Evolutionary conservation across 2,888 invertebrate species (phyloP), one percentile per base, ranked within the genome.

Genomic region (Steinernema carpocapsae): DNA sequence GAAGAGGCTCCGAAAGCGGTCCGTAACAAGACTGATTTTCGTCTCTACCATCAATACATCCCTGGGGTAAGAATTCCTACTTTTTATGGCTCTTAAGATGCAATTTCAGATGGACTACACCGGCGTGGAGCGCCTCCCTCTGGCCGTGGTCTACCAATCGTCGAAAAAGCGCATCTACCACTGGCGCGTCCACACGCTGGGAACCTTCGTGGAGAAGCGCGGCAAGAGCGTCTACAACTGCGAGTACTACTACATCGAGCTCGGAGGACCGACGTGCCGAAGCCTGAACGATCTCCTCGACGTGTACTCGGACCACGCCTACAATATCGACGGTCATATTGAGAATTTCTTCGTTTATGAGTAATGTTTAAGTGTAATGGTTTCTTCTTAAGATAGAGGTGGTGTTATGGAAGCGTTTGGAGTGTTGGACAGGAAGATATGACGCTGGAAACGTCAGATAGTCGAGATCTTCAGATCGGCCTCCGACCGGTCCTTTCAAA

Each of bases 191-290:
- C 43, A 24, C 14, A 71, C 73, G n/a, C 10, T 32, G 32, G 73
- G 73, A 0, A 19, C 12, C 32, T 46, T 72, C 46, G 72, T 22
- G 26, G 48, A 56, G 26, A 19, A 72, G 0, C 19, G 7, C 51
- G 32, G n/a, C 19, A 48, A 48, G 48, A 17, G 26, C 14, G 24
- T 72, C 24, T 59, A 73, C 2, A 17, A 73, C 22, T 12, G 26
- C 19, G 72, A 72, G 12, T 22, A 14, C 73, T 73, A 73, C 64
- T 73, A 70, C 46, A 19, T 73, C 70, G 73, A 73, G 37, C 6
- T 14, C 24, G 24, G 29, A 29, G 73, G 73, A 19, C 73, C 73
- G 26, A 48, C 32, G 4, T 73, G 42, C 73, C 70, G 64, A 19
- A 43, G 19, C n/a, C 37, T 73, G 26, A 70, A 4, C 46, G 70